These are phyloP conservation scores for Drosophila nr. perissopoda DNA, from an alignment of 2,888 invertebrate species.

Conservation along the genomic window DNA sequence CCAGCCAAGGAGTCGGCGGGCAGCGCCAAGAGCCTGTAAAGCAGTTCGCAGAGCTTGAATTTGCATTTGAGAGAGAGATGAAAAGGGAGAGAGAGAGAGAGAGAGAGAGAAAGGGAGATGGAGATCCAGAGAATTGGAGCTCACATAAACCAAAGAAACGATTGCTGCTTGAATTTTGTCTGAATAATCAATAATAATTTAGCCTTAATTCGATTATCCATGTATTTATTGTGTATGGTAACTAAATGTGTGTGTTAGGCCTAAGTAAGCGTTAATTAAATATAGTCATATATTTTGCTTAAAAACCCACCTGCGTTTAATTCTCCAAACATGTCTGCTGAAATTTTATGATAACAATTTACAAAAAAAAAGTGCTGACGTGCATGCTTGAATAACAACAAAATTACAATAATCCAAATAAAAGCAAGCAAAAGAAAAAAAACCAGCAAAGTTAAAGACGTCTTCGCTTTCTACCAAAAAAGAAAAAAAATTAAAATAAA, in stretches of 20 bases:
- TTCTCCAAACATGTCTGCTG: constrained; percentile 42
- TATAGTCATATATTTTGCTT: constrained; percentile 65
- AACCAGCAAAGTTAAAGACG: constrained; percentile 14
- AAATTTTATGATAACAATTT: constrained; percentile 71
- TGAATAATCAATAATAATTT: constrained; percentile 65
- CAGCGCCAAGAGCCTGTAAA: constrained; percentile 74
- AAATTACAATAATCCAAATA: constrained; percentile 13
- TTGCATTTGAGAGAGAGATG: constrained; percentile 50
- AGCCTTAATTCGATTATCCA: constrained; percentile 64
- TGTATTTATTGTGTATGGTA: constrained; percentile 51
- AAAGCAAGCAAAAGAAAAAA: constrained; percentile 10
- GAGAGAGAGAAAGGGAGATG: not conserved
- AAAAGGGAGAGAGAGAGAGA: not conserved
- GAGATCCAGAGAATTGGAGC: constrained; percentile 11
- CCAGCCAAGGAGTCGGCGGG: constrained; percentile 80
- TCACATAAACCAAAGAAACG: constrained; percentile 69
- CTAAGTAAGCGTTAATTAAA: constrained; percentile 76
- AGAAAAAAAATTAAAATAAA: not conserved
- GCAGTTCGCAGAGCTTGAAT: constrained; percentile 54
- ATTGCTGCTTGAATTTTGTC: constrained; percentile 70
- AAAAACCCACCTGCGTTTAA: constrained; percentile 17
- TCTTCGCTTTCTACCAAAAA: constrained; percentile 64
- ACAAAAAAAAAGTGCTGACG: constrained; percentile 60
- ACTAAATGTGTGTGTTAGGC: constrained; percentile 80
- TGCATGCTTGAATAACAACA: constrained; percentile 62